Evolutionary conservation across 2,113 vertebrate genomes (phyloP).

Genomic region (Orientallactaga bullata): DNA sequence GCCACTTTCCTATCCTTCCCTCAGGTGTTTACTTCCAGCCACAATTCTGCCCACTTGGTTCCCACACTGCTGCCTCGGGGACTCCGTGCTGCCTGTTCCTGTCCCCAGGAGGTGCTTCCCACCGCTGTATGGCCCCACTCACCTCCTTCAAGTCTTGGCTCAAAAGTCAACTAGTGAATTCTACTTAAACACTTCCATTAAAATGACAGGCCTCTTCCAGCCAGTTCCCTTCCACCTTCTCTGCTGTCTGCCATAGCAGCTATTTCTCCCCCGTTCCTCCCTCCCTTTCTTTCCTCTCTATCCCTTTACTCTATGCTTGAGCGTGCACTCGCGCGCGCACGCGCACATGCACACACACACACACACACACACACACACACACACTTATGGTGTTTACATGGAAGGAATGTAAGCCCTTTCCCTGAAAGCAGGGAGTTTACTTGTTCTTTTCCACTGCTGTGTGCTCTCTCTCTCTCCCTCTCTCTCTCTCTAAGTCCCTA

Average conservation of each 20-base stretch:
- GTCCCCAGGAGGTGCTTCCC: background rate
- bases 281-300: background rate
- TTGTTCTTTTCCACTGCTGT: background rate
- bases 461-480: background rate
- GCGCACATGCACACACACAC: no score
- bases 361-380: no score
- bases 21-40: background rate
- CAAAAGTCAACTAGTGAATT: background rate
- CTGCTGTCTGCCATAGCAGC: background rate
- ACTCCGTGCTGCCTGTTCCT: background rate
- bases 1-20: accelerated
- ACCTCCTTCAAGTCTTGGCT: background rate
- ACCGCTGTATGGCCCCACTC: background rate
- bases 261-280: background rate
- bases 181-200: background rate
- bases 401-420: background rate
- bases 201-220: background rate
- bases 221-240: no score
- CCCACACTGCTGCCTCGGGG: background rate
- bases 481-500: background rate
- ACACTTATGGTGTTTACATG: no score
- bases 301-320: background rate
- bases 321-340: no score
- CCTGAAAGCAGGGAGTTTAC: background rate
- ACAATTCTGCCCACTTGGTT: no score